phyloP scores from a whole-genome alignment of 64 coral and sea anemone genomes.

The Stichodactyla helianthus region DNA sequence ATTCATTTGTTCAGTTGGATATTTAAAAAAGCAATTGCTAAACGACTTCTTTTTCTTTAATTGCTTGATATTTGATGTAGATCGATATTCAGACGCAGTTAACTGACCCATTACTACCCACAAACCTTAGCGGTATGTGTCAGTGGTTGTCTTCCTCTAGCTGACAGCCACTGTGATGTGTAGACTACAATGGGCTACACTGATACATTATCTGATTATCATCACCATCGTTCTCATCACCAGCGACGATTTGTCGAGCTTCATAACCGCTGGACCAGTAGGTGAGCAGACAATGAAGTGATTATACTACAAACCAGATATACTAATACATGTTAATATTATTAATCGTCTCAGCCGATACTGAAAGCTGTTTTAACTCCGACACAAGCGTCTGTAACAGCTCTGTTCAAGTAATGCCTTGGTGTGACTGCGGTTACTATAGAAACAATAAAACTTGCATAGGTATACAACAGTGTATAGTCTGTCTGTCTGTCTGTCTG shows the following conservation, averaged over 20 bases:
- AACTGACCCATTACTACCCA: not conserved
- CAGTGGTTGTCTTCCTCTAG: not conserved
- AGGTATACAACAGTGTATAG: not conserved
- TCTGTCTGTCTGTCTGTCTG: too few relatives aligned
- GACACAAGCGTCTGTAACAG: conserved; percentile 8
- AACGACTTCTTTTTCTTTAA: too few relatives aligned
- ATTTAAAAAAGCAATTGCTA: too few relatives aligned
- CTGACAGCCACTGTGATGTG: conserved; percentile 11
- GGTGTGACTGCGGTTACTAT: conserved; percentile 1
- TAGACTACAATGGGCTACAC: conserved; percentile 12
- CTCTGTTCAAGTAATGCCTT: not conserved
- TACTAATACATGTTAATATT: not conserved
- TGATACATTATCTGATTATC: not conserved
- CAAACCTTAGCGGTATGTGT: conserved; percentile 14
- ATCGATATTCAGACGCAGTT: too few relatives aligned
- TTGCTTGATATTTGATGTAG: too few relatives aligned
- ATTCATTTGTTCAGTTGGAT: too few relatives aligned
- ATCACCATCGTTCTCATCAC: not conserved
- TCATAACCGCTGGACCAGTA: not conserved
- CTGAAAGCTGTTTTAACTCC: not conserved
- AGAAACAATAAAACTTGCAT: not conserved
- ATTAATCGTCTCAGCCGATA: not conserved
- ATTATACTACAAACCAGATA: not conserved
- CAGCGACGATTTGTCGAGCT: not conserved
- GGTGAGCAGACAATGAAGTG: not conserved